Evolutionary conservation across 2,888 invertebrate genomes (phyloP).

Genomic region (Drosophila mayaguana): DNA sequence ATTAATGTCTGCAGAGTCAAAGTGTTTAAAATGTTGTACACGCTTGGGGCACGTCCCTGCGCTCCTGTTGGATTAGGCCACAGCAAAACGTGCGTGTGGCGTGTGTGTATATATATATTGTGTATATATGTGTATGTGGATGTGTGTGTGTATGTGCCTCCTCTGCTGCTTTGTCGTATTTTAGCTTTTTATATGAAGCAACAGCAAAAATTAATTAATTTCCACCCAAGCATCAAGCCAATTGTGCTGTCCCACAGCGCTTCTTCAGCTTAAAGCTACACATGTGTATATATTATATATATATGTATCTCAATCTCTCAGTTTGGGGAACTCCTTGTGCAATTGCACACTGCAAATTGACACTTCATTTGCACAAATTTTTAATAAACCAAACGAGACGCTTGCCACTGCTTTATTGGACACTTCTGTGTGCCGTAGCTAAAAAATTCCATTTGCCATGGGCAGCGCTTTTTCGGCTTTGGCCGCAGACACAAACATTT

Average conservation of each 20-base stretch:
- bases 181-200: constrained; percentile 53
- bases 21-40: constrained; percentile 74
- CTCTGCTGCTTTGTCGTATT: constrained; percentile 18
- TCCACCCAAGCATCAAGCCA: constrained; percentile 28
- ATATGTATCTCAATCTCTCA: constrained; percentile 1
- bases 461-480: constrained; percentile 37
- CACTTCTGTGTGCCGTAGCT: constrained; percentile 3
- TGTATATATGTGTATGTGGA: neutral
- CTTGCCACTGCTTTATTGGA: constrained; percentile 33
- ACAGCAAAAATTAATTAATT: constrained; percentile 74
- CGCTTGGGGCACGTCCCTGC: constrained; percentile 47
- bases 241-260: constrained; percentile 16
- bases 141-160: constrained; percentile 8
- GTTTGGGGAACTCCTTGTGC: constrained; percentile 10
- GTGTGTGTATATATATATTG: too few species aligned
- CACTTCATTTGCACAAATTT: constrained; percentile 71
- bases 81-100: constrained; percentile 23
- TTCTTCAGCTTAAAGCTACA: constrained; percentile 13
- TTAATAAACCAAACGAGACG: constrained; percentile 55
- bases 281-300: constrained; percentile 1
- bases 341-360: constrained; percentile 60
- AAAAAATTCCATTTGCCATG: constrained; percentile 16
- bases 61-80: constrained; percentile 26
- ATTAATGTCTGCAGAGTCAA: constrained; percentile 73
- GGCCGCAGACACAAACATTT: constrained; percentile 72